A percentile compares a stretch with the other conserved stretches of the same genome.
phyloP scores from a whole-genome alignment of 2,113 vertebrate species.

The Danio rerio region GRCz12tu NC_133191.1:54905001-54905500 shows the following conservation, averaged over 20 bases:
- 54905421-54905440: conserved; percentile 11
- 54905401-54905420: conserved; percentile 19
- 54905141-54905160: background rate
- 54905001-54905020: no score
- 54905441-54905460: background rate
- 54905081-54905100: no score
- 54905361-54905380: background rate
- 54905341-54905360: background rate
- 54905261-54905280: conserved; percentile 48
- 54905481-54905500: conserved; percentile 47
- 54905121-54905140: no score
- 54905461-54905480: conserved; percentile 30
- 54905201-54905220: conserved; percentile 15
- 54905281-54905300: background rate
- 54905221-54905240: conserved; percentile 38
- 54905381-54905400: conserved; percentile 8
- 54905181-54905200: background rate
- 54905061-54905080: no score
- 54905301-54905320: conserved; percentile 27
- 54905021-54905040: no score
- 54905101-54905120: no score
- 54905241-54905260: conserved; percentile 57
- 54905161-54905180: conserved; percentile 6
- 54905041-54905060: no score
- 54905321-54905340: background rate